Percentiles rank a stretch among this genome's conserved stretches.
These are phyloP conservation scores for Temnothorax unifasciatus DNA, from an alignment of 2,888 invertebrate genomes.

Conservation along the genomic window DNA sequence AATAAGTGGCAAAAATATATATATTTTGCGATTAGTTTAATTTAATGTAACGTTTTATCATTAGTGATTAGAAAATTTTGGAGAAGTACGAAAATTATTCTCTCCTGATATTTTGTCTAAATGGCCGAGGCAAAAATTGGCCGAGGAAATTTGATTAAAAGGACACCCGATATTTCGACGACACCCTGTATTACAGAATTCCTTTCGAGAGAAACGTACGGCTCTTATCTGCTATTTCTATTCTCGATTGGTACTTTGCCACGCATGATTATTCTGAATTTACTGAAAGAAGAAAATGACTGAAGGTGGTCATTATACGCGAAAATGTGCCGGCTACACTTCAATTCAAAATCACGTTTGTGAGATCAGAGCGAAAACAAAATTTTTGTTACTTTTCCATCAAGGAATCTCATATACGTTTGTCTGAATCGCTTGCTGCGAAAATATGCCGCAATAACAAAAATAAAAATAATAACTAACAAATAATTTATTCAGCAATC, in stretches of 20 bases:
- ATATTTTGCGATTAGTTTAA: conserved; percentile 9
- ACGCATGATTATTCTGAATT: conserved; percentile 21
- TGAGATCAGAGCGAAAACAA: conserved; percentile 2
- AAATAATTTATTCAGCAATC: neutral
- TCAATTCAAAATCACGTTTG: conserved; percentile 23
- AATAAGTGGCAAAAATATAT: neutral
- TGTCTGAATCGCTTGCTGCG: neutral
- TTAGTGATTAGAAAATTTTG: conserved; percentile 19
- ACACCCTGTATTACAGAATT: conserved; percentile 34
- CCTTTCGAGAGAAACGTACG: conserved; percentile 22
- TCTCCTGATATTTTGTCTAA: conserved; percentile 26
- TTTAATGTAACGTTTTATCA: conserved; percentile 31
- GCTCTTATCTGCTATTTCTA: conserved; percentile 41
- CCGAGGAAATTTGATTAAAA: conserved; percentile 36
- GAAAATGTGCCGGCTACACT: conserved; percentile 1
- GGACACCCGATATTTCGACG: conserved; percentile 30
- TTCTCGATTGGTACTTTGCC: conserved; percentile 25
- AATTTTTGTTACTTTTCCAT: conserved; percentile 38
- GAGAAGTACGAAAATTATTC: conserved; percentile 26
- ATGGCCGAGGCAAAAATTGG: conserved; percentile 27
- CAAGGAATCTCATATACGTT: conserved; percentile 44
- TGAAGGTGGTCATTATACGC: neutral
- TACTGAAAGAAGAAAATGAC: neutral
- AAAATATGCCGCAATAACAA: conserved; percentile 33
- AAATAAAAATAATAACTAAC: neutral